A percentile compares a stretch with the other conserved stretches of the same genome.
phyloP scores from a whole-genome alignment of 1,140 invertebrate species.

The Proctacanthus coquilletti region DNA sequence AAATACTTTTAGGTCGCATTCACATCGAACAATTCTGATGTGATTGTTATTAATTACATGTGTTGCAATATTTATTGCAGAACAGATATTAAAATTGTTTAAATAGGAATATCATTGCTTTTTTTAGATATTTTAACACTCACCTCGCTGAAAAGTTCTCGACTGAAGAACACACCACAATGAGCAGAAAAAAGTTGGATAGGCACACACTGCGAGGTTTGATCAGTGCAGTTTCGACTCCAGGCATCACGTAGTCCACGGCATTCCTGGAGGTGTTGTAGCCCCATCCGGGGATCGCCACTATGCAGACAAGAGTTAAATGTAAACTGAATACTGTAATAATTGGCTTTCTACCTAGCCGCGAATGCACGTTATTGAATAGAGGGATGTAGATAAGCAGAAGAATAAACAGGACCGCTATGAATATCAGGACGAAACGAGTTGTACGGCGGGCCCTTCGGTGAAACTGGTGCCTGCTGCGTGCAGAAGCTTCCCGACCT shows the following conservation, averaged over 20 bases:
- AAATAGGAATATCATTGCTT: neutral
- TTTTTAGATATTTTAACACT: neutral
- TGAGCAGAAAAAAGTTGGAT: slow-evolving; percentile 41
- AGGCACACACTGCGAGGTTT: slow-evolving; percentile 42
- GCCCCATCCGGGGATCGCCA: slow-evolving; percentile 43
- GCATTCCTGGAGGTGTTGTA: slow-evolving; percentile 54
- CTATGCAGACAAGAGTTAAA: no score
- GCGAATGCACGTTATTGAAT: slow-evolving; percentile 29
- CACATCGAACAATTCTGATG: no score
- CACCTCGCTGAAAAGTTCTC: slow-evolving; percentile 41
- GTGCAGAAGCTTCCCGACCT: neutral
- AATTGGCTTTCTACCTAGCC: slow-evolving; percentile 9
- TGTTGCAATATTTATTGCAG: no score
- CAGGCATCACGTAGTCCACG: slow-evolving; percentile 48
- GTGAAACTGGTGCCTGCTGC: neutral
- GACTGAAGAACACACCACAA: slow-evolving; percentile 58
- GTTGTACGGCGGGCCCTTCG: neutral
- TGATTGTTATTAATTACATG: no score
- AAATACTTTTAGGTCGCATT: no score
- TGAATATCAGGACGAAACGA: slow-evolving; percentile 4
- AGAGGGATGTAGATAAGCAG: slow-evolving; percentile 33
- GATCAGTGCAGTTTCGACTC: slow-evolving; percentile 49
- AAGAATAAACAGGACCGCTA: slow-evolving; percentile 30
- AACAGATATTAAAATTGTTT: neutral
- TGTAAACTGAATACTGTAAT: slow-evolving; percentile 6